A percentile compares a stretch with the other conserved stretches of the same genome.
phyloP scores from a whole-genome alignment of 35 echinoderm and acorn worm genomes.

The Lytechinus variegatus region DNA sequence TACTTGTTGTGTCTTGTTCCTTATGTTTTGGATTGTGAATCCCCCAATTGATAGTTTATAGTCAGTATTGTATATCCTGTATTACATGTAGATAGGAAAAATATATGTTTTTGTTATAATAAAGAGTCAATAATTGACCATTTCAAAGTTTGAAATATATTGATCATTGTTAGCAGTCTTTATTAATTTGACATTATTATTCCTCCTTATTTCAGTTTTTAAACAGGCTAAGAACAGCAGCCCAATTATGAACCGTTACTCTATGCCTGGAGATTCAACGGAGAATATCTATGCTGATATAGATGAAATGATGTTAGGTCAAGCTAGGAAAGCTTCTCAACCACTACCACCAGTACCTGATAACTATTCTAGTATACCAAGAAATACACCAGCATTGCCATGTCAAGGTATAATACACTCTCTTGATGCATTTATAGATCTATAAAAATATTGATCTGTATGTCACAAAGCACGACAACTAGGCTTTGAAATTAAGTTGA shows the following conservation, averaged over 20 bases:
- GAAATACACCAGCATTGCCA: slow-evolving; percentile 40
- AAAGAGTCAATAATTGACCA: no score
- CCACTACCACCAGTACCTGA: slow-evolving; percentile 18
- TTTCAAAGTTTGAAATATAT: no score
- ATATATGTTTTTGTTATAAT: no score
- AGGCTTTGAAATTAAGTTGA: not conserved
- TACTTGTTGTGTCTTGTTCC: no score
- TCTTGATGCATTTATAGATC: not conserved
- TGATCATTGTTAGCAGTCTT: no score
- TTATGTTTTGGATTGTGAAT: no score
- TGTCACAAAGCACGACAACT: not conserved
- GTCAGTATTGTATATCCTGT: no score
- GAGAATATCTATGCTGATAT: slow-evolving; percentile 54
- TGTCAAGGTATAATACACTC: not conserved
- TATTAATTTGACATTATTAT: no score
- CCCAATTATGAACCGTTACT: not conserved
- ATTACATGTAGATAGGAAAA: no score
- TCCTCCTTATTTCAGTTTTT: not conserved
- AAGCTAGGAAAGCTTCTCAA: slow-evolving; percentile 30
- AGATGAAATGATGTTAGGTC: slow-evolving; percentile 27
- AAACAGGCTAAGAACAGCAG: slow-evolving; percentile 48
- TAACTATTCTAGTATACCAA: slow-evolving; percentile 48
- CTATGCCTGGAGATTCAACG: not conserved
- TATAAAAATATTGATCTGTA: not conserved
- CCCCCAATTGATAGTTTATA: no score